Conservation (phyloP, 2,797 vertebrate genomes). For the Syndactyla subalaris region DNA sequence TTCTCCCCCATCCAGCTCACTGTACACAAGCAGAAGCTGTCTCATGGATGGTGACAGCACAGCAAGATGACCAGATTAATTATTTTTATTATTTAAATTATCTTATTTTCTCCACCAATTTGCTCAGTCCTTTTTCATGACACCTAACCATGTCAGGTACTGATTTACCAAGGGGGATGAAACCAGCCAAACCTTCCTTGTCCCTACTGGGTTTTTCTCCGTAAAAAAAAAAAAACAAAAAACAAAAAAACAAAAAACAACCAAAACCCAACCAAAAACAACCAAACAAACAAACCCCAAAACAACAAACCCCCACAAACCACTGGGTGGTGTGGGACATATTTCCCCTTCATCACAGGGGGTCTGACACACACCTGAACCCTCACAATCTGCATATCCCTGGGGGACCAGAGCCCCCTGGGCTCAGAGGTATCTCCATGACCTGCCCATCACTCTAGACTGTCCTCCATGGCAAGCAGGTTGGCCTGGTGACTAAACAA, state of each 20-base stretch:
- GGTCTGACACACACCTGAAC: neutral
- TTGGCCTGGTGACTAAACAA: neutral
- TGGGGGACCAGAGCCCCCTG: neutral
- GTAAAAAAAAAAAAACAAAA: neutral
- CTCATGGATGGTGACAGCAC: fast-evolving
- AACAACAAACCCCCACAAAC: neutral
- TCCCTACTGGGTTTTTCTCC: neutral
- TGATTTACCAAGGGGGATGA: neutral
- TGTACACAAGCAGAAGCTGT: neutral
- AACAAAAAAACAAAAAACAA: too few relatives aligned
- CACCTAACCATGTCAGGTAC: neutral
- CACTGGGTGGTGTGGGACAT: neutral
- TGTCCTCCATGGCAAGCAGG: neutral
- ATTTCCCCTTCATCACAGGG: neutral
- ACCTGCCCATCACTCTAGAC: neutral
- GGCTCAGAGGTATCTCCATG: neutral
- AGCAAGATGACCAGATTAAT: neutral
- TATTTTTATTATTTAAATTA: neutral
- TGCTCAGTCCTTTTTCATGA: neutral
- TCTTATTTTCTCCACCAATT: neutral
- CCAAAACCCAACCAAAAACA: too few relatives aligned
- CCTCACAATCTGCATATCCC: neutral
- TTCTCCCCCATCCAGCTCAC: neutral
- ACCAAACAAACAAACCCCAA: too few relatives aligned
- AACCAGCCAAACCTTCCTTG: neutral